Percentiles rank a stretch among this genome's conserved stretches.
Evolutionary conservation across 2,113 vertebrate species (phyloP).

Genomic region (Natator depressus): DNA sequence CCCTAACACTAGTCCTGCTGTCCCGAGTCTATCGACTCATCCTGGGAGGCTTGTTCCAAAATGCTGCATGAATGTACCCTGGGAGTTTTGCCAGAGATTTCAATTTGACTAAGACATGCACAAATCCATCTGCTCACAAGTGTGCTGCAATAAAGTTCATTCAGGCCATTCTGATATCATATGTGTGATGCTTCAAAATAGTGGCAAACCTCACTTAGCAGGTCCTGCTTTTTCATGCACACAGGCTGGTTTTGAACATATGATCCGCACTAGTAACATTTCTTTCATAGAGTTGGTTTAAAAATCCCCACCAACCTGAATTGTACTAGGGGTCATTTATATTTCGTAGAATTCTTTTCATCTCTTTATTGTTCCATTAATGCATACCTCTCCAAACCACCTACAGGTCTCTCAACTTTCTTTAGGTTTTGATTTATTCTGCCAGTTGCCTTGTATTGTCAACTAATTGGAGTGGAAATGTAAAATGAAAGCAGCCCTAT

Average conservation of each 20-base stretch:
- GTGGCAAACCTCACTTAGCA: neutral
- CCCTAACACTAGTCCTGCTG: too few species aligned
- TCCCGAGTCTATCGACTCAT: too few species aligned
- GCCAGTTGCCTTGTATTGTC: constrained; percentile 49
- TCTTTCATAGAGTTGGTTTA: neutral
- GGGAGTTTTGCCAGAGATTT: neutral
- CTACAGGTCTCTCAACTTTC: constrained; percentile 13
- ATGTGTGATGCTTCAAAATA: neutral
- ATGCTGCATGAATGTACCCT: too few species aligned
- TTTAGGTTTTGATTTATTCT: constrained; percentile 42
- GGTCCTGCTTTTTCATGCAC: neutral
- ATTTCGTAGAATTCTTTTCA: constrained; percentile 38
- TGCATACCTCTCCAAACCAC: constrained; percentile 17
- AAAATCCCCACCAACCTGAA: neutral
- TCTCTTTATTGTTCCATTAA: constrained; percentile 24
- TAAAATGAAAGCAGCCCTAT: constrained; percentile 46
- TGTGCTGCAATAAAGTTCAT: neutral
- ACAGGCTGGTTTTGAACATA: neutral
- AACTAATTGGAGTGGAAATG: constrained; percentile 72
- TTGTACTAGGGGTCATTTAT: neutral
- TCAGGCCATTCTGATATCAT: neutral
- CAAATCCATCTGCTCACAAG: fast-evolving
- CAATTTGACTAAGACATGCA: fast-evolving
- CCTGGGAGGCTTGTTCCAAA: too few species aligned
- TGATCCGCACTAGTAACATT: neutral